Conservation (phyloP, 2,888 invertebrate genomes). For the Barypeithes pellucidus region DNA sequence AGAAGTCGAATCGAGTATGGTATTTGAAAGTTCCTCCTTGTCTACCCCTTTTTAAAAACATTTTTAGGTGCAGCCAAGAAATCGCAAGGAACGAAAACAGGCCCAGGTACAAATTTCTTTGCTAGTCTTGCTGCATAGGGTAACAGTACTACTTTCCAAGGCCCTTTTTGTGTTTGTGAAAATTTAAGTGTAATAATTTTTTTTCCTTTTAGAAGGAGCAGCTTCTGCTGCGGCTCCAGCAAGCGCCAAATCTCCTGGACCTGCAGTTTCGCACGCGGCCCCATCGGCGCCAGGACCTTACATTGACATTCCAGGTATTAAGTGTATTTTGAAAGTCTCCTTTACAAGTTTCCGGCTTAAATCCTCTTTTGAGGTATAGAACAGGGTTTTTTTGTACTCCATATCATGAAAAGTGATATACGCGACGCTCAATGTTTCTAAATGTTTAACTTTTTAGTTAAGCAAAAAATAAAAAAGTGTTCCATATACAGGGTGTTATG, state of each 20-base stretch:
- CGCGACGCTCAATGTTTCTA: no score
- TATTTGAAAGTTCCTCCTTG: background rate
- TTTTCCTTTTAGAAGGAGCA: constrained; percentile 59
- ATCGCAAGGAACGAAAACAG: background rate
- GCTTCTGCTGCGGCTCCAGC: constrained; percentile 62
- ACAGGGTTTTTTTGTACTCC: no score
- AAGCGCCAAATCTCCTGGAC: constrained; percentile 54
- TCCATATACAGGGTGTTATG: no score
- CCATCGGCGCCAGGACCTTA: constrained; percentile 66
- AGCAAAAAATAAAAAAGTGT: no score
- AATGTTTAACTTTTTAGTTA: no score
- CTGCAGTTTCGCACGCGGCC: constrained; percentile 58
- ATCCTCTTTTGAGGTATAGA: no score
- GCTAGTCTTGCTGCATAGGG: constrained; percentile 61
- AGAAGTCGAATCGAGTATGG: background rate
- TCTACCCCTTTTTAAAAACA: background rate
- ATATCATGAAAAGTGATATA: no score
- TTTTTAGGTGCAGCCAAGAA: background rate
- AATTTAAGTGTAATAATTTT: background rate
- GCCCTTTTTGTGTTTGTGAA: no score
- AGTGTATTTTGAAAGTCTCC: no score
- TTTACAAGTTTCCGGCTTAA: no score
- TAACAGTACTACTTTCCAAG: background rate
- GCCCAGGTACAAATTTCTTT: background rate
- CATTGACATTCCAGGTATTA: constrained; percentile 79